These are phyloP conservation scores for Leucoma salicis DNA, from an alignment of 2,888 invertebrate species.

Conservation along the genomic window DNA sequence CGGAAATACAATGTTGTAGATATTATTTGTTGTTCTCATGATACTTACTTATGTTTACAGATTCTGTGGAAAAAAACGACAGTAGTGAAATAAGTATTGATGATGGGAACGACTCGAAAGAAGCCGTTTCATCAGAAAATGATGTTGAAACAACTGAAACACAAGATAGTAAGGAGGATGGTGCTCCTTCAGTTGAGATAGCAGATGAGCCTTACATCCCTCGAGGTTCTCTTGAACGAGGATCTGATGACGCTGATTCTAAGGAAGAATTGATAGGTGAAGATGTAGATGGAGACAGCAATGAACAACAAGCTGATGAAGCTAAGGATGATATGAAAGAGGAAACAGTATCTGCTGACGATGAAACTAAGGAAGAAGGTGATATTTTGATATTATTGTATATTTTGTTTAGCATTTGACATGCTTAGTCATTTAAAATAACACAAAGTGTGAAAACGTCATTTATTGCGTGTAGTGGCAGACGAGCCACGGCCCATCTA, in stretches of 20 bases:
- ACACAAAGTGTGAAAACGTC: too few species aligned
- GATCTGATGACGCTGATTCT: slow-evolving; percentile 57
- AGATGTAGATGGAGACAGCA: slow-evolving; percentile 54
- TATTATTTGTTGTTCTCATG: too few species aligned
- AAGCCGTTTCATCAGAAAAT: slow-evolving; percentile 66
- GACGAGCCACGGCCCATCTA: too few species aligned
- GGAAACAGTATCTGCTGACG: slow-evolving; percentile 70
- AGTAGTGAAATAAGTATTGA: slow-evolving; percentile 76
- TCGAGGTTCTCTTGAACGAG: slow-evolving; percentile 73
- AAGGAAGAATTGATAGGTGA: slow-evolving; percentile 52
- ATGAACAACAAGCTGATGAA: slow-evolving; percentile 42
- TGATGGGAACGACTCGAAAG: slow-evolving; percentile 61
- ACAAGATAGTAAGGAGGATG: slow-evolving; percentile 55
- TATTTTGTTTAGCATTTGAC: too few species aligned
- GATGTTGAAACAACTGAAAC: slow-evolving; percentile 48
- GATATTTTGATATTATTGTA: too few species aligned
- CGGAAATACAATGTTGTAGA: too few species aligned
- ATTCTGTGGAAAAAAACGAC: slow-evolving; percentile 75
- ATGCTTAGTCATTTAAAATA: too few species aligned
- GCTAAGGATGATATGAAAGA: slow-evolving; percentile 49
- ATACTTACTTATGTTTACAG: slow-evolving; percentile 54
- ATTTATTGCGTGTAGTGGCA: too few species aligned
- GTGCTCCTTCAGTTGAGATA: slow-evolving; percentile 67
- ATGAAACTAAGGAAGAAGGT: slow-evolving; percentile 71
- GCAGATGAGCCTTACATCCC: slow-evolving; percentile 75